phyloP scores from a whole-genome alignment of 1,140 invertebrate genomes.

The Caenorhabditis elegans region DNA sequence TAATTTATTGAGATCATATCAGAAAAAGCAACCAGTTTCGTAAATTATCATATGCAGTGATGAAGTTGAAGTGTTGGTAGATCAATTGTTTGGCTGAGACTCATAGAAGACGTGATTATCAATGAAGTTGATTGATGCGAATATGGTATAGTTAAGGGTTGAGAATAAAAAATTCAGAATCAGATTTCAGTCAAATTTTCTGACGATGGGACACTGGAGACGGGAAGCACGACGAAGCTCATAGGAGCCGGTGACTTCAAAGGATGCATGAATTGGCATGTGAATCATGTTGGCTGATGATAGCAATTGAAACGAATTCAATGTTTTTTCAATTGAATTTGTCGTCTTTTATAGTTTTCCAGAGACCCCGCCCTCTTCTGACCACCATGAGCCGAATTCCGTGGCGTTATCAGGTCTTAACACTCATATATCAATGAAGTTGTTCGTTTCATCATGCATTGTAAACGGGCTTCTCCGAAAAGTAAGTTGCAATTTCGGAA shows the following conservation, averaged over 20 bases:
- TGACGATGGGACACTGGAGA: not conserved
- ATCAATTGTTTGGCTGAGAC: no score
- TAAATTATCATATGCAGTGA: no score
- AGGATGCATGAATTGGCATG: conserved; percentile 5
- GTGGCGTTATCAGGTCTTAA: not conserved
- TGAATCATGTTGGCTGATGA: not conserved
- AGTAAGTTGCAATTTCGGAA: not conserved
- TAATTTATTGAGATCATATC: no score
- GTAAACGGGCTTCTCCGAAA: not conserved
- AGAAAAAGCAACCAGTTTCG: no score
- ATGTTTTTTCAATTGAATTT: not conserved
- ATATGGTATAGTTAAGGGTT: no score
- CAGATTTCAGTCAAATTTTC: not conserved
- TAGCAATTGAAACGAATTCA: not conserved
- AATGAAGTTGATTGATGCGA: no score
- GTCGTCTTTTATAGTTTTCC: not conserved
- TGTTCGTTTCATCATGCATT: conserved; percentile 19
- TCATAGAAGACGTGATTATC: no score
- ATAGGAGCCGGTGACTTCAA: not conserved
- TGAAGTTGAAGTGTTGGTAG: no score
- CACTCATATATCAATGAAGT: conserved; percentile 6
- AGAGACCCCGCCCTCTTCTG: not conserved
- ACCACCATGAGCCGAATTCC: not conserved
- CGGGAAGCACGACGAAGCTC: not conserved
- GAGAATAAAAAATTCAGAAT: no score